phyloP scores from a whole-genome alignment of 2,797 vertebrate genomes.

The Malacoraja senta region DNA sequence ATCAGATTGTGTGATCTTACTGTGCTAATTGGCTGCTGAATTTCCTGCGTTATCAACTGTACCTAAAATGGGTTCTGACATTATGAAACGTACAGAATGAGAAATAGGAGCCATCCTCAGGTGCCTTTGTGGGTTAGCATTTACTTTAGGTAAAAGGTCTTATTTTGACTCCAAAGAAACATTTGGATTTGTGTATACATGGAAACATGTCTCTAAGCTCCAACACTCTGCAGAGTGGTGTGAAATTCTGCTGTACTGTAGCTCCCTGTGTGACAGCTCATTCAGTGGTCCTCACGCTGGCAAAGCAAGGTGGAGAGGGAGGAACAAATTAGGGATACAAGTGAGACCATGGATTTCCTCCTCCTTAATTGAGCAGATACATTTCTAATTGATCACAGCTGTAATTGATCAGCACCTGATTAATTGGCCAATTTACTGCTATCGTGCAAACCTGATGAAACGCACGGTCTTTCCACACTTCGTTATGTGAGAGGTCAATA shows the following conservation, averaged over 20 bases:
- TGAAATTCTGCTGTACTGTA: not conserved
- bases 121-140: not conserved
- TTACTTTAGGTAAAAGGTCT: not conserved
- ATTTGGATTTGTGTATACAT: not conserved
- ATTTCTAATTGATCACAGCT: conserved; percentile 24
- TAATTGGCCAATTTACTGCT: not conserved
- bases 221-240: not conserved
- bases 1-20: not conserved
- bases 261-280: not conserved
- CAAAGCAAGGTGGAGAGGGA: not conserved
- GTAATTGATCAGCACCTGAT: not conserved
- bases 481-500: not conserved
- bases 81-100: not conserved
- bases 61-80: not conserved
- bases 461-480: not conserved
- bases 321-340: not conserved
- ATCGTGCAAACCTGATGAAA: too few relatives aligned
- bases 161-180: not conserved
- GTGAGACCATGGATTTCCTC: not conserved
- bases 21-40: not conserved
- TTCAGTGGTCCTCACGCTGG: not conserved
- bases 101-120: not conserved
- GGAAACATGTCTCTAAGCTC: not conserved
- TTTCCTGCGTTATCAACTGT: not conserved
- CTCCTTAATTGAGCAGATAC: not conserved